Evolutionary conservation across 1,140 invertebrate genomes (phyloP).

Genomic region (Dicyema japonicum): DNA sequence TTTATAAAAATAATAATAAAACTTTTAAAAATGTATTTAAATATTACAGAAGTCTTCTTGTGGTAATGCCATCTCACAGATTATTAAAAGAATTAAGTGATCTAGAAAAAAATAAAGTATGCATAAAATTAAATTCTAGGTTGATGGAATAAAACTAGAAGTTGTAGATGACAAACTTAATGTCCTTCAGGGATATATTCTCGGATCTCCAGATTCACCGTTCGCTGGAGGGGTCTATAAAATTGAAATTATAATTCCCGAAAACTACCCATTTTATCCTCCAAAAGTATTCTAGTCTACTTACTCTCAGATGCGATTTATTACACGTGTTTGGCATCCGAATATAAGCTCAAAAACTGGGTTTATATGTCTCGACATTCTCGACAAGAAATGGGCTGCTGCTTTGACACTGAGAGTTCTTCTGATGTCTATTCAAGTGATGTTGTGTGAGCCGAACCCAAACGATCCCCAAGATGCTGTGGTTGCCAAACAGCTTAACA

Average conservation of each 20-base stretch:
- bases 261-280: constrained; percentile 1
- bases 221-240: neutral
- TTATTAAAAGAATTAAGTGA: too few species aligned
- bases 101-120: too few species aligned
- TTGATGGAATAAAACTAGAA: too few species aligned
- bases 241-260: constrained; percentile 1
- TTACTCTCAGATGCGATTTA: constrained; percentile 31
- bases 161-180: too few species aligned
- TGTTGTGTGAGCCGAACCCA: constrained; percentile 51
- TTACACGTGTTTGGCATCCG: constrained; percentile 85
- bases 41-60: too few species aligned
- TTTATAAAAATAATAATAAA: too few species aligned
- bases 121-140: too few species aligned
- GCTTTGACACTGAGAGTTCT: constrained; percentile 72
- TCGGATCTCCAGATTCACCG: neutral
- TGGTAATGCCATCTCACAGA: too few species aligned
- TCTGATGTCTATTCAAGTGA: constrained; percentile 43
- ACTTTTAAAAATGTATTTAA: too few species aligned
- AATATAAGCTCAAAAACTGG: constrained; percentile 84
- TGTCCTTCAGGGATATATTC: neutral
- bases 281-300: too few species aligned
- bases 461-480: constrained; percentile 42
- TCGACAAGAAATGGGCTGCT: constrained; percentile 78
- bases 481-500: constrained; percentile 60
- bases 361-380: constrained; percentile 71